A percentile compares a stretch with the other conserved stretches of the same genome.
Conservation (phyloP, 1,140 invertebrate species). For the Daktulosphaira vitifoliae region DNA sequence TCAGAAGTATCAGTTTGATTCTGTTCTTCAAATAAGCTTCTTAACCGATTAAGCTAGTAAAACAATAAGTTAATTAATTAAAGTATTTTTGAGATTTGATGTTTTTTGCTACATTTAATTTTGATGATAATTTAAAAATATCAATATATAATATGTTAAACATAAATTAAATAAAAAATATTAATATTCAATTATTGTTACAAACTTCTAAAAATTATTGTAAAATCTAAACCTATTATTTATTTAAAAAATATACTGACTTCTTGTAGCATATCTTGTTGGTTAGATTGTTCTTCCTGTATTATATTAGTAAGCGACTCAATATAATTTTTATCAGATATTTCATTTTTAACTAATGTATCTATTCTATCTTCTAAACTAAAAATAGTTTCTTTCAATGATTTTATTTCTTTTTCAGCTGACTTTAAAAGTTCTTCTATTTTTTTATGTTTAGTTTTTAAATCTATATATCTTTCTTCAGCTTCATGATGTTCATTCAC, state of each 20-base stretch:
- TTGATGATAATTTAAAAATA: no score
- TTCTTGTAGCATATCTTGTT: constrained; percentile 22
- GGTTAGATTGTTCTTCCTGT: constrained; percentile 17
- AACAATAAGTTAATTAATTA: no score
- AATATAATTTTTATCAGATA: constrained; percentile 12
- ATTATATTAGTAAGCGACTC: constrained; percentile 19
- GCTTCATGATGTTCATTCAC: not conserved
- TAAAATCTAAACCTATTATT: no score
- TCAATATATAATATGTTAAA: no score
- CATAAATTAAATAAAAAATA: no score
- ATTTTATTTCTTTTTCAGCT: not conserved
- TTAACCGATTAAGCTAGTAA: not conserved
- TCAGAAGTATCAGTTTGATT: not conserved
- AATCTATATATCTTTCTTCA: not conserved
- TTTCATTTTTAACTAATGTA: constrained; percentile 19
- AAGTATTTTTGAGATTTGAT: no score
- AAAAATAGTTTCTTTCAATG: not conserved
- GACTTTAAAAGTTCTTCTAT: constrained; percentile 8
- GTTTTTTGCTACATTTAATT: no score
- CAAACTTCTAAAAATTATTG: no score
- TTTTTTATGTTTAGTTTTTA: not conserved
- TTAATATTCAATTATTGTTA: no score
- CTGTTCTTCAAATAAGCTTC: constrained; percentile 21
- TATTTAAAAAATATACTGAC: not conserved
- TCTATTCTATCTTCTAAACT: not conserved